Percentiles rank a stretch among this genome's conserved stretches.
phyloP scores from a whole-genome alignment of 2,113 vertebrate species.

The Microcebus tavaratra region DNA sequence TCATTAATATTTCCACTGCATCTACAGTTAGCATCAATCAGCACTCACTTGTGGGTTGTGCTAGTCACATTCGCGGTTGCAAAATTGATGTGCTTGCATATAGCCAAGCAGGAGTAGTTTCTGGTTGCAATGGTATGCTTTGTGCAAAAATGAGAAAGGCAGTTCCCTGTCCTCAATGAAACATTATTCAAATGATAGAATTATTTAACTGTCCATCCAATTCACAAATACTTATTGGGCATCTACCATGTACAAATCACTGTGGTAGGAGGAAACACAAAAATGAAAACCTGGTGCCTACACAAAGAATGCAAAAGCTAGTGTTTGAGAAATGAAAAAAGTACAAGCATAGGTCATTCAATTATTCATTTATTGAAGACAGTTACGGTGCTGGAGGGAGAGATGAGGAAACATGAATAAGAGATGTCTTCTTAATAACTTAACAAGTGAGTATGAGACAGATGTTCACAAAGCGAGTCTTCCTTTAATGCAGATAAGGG shows the following conservation, averaged over 20 bases:
- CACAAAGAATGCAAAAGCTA: not conserved
- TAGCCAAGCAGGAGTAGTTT: not conserved
- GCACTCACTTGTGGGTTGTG: not conserved
- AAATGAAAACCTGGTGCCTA: not conserved
- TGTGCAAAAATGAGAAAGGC: slow-evolving; percentile 1
- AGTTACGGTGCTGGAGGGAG: not conserved
- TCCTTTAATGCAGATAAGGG: not conserved
- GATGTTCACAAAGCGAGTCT: not conserved
- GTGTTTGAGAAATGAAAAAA: not conserved
- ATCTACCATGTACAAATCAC: not conserved
- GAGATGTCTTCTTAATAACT: not conserved
- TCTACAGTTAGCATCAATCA: slow-evolving; percentile 55
- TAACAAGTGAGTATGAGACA: not conserved
- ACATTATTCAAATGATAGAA: not conserved
- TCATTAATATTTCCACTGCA: slow-evolving; percentile 50
- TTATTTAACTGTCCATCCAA: not conserved
- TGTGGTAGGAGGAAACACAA: not conserved
- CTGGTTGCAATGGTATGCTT: not conserved
- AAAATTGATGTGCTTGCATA: not conserved
- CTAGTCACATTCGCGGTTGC: slow-evolving; percentile 11
- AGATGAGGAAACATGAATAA: not conserved
- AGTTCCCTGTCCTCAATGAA: not conserved
- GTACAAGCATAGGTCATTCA: not conserved
- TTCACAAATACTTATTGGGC: not conserved
- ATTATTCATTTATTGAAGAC: not conserved